phyloP scores from a whole-genome alignment of 1,140 invertebrate species.

The Achroia grisella region DNA sequence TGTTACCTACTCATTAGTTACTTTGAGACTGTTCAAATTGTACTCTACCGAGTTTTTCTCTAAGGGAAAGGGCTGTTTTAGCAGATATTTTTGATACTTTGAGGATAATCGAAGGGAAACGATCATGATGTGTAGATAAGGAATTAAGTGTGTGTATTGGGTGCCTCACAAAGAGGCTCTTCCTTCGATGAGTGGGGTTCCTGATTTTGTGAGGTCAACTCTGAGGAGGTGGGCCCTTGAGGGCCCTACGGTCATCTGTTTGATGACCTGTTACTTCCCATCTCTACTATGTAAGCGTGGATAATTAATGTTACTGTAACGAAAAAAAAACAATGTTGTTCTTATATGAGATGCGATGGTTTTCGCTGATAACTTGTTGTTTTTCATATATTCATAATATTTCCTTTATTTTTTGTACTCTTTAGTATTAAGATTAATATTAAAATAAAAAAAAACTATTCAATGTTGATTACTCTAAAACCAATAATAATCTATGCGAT shows the following conservation, averaged over 20 bases:
- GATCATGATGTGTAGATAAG: conserved; percentile 48
- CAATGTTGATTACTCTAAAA: conserved; percentile 71
- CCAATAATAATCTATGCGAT: conserved; percentile 61
- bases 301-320: conserved; percentile 66
- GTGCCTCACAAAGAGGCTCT: conserved; percentile 2
- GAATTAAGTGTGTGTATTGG: conserved; percentile 6
- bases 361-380: conserved; percentile 70
- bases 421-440: conserved; percentile 72
- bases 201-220: not conserved
- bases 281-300: conserved; percentile 53
- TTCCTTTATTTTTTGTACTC: conserved; percentile 74
- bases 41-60: conserved; percentile 67
- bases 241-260: conserved; percentile 1
- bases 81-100: conserved; percentile 73
- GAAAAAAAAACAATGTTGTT: conserved; percentile 67
- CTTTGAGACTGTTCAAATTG: conserved; percentile 71
- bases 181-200: not conserved
- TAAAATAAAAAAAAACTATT: conserved; percentile 63
- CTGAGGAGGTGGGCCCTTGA: not conserved
- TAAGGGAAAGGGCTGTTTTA: conserved; percentile 71
- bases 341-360: conserved; percentile 66
- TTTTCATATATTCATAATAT: conserved; percentile 73
- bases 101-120: conserved; percentile 68
- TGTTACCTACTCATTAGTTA: conserved; percentile 72
- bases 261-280: conserved; percentile 31